Base-by-base conservation (phyloP, 2,888 invertebrate genomes). In the Coelinius sp. region DNA sequence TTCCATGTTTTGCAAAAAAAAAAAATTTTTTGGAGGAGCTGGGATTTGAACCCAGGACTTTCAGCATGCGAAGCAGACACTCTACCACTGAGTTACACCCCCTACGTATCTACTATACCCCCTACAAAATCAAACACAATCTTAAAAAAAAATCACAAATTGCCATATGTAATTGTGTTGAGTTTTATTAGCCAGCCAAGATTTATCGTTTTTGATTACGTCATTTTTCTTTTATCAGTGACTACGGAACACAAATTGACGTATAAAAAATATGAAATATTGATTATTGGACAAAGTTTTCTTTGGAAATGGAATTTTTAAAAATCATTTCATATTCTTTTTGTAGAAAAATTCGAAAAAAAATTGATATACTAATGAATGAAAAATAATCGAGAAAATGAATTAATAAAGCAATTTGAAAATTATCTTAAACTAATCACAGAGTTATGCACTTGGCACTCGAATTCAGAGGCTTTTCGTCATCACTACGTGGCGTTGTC, bases 71-170 rank as follows among this genome's bases (percentile, higher is more conserved):
- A 87, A 87, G 87, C 87, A 85, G 86, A 86, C 86, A 86, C 87
- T 87, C 87, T 87, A 86, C 87, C 87, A 87, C 87, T 87, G 87
- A 87, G 87, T 86, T 87, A 87, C 87, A 87, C 86, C 87, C 87
- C 87, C 86, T 12, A 27, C 7, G 5, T 20, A 24, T 10, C 56
- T 8, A n/a, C 14, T 3, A 5, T 2, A 27, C 14, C 17, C 20
- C 35, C 35, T 2, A 46, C n/a, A 44, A 62, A 24, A 27, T 27
- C 14, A n/a, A 7, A 56, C 6, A 25, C 24, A 56, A 14, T 25
- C 2, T 20, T 31, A 65, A 20, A 65, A 56, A 68, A 63, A 64
- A 64, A 31, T 52, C 22, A 65, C 41, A 7, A 38, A 41, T 12
- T 25, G 10, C 17, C 24, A 22, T 44, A 14, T 35, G 25, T 20